Evolutionary conservation across 2,113 vertebrate genomes (phyloP).

Genomic region (Bagarius yarrelli): DNA sequence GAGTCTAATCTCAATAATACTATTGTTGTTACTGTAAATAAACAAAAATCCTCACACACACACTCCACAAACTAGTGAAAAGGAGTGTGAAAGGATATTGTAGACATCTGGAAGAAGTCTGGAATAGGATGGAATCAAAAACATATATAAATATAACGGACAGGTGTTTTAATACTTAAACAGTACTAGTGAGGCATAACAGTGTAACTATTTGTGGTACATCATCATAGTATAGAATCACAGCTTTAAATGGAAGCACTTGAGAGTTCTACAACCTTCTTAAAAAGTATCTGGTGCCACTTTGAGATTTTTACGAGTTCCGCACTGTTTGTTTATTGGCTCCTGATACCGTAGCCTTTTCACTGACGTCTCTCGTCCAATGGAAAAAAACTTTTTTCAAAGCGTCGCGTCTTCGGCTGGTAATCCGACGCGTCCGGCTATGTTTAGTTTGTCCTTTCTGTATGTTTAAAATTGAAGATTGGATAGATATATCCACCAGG

Average conservation of each 20-base stretch:
- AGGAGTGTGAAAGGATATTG: too few relatives aligned
- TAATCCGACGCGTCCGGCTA: background rate
- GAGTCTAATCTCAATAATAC: too few relatives aligned
- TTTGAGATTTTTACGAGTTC: slow-evolving; percentile 8
- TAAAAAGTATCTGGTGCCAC: slow-evolving; percentile 17
- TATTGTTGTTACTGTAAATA: too few relatives aligned
- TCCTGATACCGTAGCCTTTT: background rate
- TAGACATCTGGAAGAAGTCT: too few relatives aligned
- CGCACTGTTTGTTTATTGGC: slow-evolving; percentile 20
- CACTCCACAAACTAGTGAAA: too few relatives aligned
- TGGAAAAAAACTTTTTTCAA: slow-evolving; percentile 4
- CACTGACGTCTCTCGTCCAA: background rate
- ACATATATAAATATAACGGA: too few relatives aligned
- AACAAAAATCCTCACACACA: too few relatives aligned
- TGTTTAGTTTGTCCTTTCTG: background rate
- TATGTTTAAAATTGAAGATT: background rate
- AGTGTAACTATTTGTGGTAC: slow-evolving; percentile 21
- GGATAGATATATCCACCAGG: background rate
- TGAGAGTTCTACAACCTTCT: background rate
- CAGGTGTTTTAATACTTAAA: too few relatives aligned
- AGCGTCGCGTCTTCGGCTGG: background rate
- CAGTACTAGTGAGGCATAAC: background rate
- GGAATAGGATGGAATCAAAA: too few relatives aligned
- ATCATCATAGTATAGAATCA: slow-evolving; percentile 3
- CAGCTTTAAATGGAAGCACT: slow-evolving; percentile 1